A percentile compares a stretch with the other conserved stretches of the same genome.
Conservation (phyloP, 2,113 vertebrate species). For the Rhabdomys dilectus region DNA sequence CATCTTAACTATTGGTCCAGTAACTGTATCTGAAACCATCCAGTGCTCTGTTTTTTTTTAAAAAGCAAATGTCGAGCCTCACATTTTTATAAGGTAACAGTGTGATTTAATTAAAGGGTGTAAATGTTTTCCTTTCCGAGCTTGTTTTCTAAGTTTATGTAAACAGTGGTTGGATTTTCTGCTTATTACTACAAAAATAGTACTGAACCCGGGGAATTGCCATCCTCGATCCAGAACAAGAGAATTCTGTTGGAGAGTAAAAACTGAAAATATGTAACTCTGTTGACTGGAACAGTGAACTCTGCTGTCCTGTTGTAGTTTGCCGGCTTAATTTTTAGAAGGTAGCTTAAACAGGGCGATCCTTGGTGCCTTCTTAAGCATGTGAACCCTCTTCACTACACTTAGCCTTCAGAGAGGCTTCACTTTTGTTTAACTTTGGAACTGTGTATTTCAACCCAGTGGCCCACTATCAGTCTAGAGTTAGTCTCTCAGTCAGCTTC, state of each 20-base stretch:
- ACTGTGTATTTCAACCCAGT: not conserved
- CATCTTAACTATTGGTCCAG: not conserved
- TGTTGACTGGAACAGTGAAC: conserved; percentile 21
- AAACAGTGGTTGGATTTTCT: conserved; percentile 40
- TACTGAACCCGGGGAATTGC: not conserved
- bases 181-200: conserved; percentile 4
- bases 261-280: conserved; percentile 39
- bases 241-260: conserved; percentile 34
- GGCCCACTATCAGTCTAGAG: not conserved
- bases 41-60: conserved; percentile 48
- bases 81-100: conserved; percentile 45
- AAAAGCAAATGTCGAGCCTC: conserved; percentile 47
- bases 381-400: conserved; percentile 15
- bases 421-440: not conserved
- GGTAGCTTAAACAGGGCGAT: not conserved
- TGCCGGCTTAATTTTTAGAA: conserved; percentile 14
- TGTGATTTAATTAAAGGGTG: conserved; percentile 36
- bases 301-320: not conserved
- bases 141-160: not conserved
- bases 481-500: conserved; percentile 44
- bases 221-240: not conserved
- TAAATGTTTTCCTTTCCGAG: conserved; percentile 40
- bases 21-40: conserved; percentile 48
- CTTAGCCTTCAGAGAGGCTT: conserved; percentile 35
- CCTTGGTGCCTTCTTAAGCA: conserved; percentile 22